Evolutionary conservation across 2,113 vertebrate genomes (phyloP).

Genomic region (Oncorhynchus gorbuscha): DNA sequence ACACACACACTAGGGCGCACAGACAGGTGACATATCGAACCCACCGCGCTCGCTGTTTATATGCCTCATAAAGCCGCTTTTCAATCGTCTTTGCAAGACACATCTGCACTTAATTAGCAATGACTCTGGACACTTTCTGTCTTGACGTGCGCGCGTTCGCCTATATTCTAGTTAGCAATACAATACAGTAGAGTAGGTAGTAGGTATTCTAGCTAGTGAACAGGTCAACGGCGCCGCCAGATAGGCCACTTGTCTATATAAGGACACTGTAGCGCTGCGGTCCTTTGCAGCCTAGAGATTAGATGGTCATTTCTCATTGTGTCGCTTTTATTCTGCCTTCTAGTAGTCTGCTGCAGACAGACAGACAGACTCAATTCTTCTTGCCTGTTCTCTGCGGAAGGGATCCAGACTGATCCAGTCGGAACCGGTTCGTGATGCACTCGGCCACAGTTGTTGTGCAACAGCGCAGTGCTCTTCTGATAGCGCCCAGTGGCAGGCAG

Average conservation of each 20-base stretch:
- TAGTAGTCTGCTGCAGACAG: not conserved
- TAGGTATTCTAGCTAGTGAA: not conserved
- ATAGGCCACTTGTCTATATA: not conserved
- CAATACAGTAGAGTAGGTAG: too few relatives aligned
- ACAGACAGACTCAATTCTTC: not conserved
- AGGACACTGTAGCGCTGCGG: not conserved
- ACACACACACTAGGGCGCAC: not conserved
- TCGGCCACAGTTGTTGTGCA: too few relatives aligned
- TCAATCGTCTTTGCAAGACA: too few relatives aligned
- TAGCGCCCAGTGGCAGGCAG: too few relatives aligned
- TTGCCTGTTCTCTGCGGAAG: not conserved
- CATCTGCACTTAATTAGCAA: not conserved
- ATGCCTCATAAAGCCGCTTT: not conserved
- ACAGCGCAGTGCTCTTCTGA: too few relatives aligned
- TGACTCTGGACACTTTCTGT: not conserved
- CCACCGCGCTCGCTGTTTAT: too few relatives aligned
- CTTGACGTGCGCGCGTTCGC: not conserved
- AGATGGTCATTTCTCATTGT: not conserved
- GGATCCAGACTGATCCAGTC: conserved; percentile 54
- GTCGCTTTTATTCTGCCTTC: not conserved
- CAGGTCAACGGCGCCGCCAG: not conserved
- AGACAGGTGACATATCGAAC: not conserved
- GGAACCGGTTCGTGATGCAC: conserved; percentile 43
- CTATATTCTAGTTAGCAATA: not conserved
- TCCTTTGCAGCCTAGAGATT: not conserved